phyloP scores from a whole-genome alignment of 2,888 invertebrate species.

The Megaustenia siamemsis region DNA sequence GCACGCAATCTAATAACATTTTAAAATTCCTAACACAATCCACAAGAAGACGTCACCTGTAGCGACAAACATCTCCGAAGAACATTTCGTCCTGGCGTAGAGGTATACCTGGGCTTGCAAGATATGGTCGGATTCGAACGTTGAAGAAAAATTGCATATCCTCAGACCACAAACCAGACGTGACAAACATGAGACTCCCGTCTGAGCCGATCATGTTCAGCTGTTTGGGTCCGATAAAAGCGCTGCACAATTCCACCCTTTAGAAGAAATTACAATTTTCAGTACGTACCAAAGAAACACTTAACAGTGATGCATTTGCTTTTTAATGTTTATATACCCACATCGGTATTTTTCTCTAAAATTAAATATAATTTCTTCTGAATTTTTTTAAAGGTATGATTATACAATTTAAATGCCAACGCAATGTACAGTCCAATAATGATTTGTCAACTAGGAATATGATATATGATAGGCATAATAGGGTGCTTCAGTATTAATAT shows the following conservation, averaged over 20 bases:
- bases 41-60: slow-evolving; percentile 42
- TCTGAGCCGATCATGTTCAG: slow-evolving; percentile 38
- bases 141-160: slow-evolving; percentile 45
- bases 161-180: slow-evolving; percentile 33
- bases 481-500: no score
- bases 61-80: slow-evolving; percentile 35
- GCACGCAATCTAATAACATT: no score
- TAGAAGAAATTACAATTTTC: neutral
- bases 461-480: no score
- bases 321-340: no score
- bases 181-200: slow-evolving; percentile 47
- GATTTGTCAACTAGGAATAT: no score
- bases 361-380: no score
- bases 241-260: slow-evolving; percentile 37
- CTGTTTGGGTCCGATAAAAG: slow-evolving; percentile 34
- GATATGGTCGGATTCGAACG: slow-evolving; percentile 28
- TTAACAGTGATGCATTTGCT: no score
- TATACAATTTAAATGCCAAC: no score
- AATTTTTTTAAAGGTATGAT: no score
- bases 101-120: slow-evolving; percentile 31
- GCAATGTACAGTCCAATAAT: no score
- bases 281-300: neutral
- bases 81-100: slow-evolving; percentile 47
- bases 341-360: no score
- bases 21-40: no score